Base-by-base conservation (phyloP, 2,888 invertebrate species). In the Gnatocerus cornutus region DNA sequence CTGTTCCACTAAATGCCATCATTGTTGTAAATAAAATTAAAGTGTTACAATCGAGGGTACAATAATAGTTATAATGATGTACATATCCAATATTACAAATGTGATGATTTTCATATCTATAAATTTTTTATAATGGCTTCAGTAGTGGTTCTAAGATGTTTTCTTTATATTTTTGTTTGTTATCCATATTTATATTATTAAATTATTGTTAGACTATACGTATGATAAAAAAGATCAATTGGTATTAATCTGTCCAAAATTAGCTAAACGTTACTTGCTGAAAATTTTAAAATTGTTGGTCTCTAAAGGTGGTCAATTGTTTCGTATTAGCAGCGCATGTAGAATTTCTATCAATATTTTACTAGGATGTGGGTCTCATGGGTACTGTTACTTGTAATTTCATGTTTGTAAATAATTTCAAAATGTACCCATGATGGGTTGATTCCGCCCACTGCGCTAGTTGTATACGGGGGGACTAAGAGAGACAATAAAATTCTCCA, bases 1-100 rank as follows among this genome's bases (percentile, higher is more conserved):
- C 75, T 84, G 71, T 85, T 85, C 75, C 84, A 85, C 56, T 79
- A 72, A 66, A 41, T 72, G 76, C 73, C 74, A 73, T 75, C 73
- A 41, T 12, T 41, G 58, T 68, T 78, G 76, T 77, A 77, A 73
- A 77, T 76, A 76, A 71, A 74, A 75, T 72, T 70, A 71, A 74
- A 73, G 70, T 73, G 70, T 77, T 74, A 77, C 73, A 77, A 78
- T 76, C 75, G 76, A 76, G 76, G 78, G 77, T 80, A 79, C 77
- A 78, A 78, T 77, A 77, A 78, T 76, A 73, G 68, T 71, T 68
- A 66, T 68, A 70, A 70, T 71, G 73, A 45, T 76, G 76, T 78
- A 77, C 76, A 79, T 79, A 78, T 76, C 77, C 71, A 69, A 67
- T 71, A 66, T 71, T 71, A 69, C 53, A 46, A 66, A 70, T 73